Conservation (phyloP, 2,113 vertebrate species). For the Electrona antarctica region DNA sequence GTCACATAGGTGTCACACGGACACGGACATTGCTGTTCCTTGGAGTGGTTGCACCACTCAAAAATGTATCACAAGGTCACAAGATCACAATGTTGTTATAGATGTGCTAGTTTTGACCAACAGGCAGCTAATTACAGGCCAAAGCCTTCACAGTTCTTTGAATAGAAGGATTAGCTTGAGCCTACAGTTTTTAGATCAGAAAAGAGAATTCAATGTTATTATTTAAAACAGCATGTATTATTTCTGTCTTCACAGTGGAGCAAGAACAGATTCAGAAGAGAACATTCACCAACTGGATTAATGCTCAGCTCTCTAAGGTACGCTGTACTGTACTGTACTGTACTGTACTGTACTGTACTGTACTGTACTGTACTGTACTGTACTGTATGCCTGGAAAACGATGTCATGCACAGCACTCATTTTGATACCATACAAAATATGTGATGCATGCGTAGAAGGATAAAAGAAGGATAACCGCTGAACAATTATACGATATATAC, state of each 20-base stretch:
- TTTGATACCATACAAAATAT: not conserved
- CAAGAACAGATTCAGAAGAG: slow-evolving; percentile 91
- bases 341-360: too few relatives aligned
- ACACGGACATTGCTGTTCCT: too few relatives aligned
- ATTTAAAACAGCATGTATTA: not conserved
- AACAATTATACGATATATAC: too few relatives aligned
- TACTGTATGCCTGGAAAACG: not conserved
- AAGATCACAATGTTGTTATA: too few relatives aligned
- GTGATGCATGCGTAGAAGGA: not conserved
- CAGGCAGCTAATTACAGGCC: too few relatives aligned
- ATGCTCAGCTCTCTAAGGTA: slow-evolving; percentile 91
- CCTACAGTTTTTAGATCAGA: too few relatives aligned
- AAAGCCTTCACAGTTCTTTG: not conserved
- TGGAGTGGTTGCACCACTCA: too few relatives aligned
- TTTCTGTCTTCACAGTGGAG: slow-evolving; percentile 78
- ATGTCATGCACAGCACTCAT: not conserved
- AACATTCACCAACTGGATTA: slow-evolving; percentile 94
- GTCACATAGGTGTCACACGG: too few relatives aligned
- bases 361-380: too few relatives aligned
- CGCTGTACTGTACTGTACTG: slow-evolving; percentile 8
- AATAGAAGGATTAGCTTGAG: not conserved
- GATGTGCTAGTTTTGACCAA: too few relatives aligned
- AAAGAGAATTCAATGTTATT: not conserved
- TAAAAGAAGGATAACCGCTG: not conserved
- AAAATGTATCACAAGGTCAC: not conserved